Evolutionary conservation across 2,113 vertebrate species (phyloP), one percentile per base, ranked within the genome.

Genomic region (Tragelaphus scriptus): DNA sequence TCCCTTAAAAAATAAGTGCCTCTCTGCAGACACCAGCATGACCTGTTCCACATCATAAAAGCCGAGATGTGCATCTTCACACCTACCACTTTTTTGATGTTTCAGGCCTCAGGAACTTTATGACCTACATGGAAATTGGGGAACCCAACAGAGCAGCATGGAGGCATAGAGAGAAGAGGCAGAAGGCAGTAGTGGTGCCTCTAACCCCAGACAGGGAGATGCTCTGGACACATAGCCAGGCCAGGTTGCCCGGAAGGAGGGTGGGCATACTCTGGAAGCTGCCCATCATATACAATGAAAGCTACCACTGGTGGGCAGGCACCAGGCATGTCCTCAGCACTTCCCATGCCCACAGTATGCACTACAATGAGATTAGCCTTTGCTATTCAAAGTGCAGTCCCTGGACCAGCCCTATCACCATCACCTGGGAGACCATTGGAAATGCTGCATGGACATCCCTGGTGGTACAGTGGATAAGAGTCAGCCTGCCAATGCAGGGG

Each of bases 271-370:
- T 11, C 51, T 49, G 17, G 92, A 86, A 88, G 47, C 25, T 1
- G 56, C 94, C 36, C 2, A 0, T 2, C 25, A 32, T 14, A 30
- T 12, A 14, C 1, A 51, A 23, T 1, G 40, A 49, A 49, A 75
- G 40, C 21, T 17, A 6, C 40, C 56, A 4, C 1, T 0, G 56
- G 55, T 0, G 13, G 28, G 40, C 15, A 7, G 0, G 25, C 14
- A 6, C 11, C 32, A 1, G 47, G 36, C 3, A 3, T 0, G 21
- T n/a, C 44, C 68, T 63, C 58, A 8, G 40, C 40, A 36, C 17
- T 1, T 36, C 59, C 11, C 58, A 3, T 0, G 30, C 49, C 25
- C 19, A 10, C 10, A 3, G 25, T 28, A 3, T 5, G 23, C 19
- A 12, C 81, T 4, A 15, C 30, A 17, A 17, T 2, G 11, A 92